These are phyloP conservation scores for Rhynchonycteris naso DNA, from an alignment of 2,797 vertebrate genomes.

Conservation along the genomic window DNA sequence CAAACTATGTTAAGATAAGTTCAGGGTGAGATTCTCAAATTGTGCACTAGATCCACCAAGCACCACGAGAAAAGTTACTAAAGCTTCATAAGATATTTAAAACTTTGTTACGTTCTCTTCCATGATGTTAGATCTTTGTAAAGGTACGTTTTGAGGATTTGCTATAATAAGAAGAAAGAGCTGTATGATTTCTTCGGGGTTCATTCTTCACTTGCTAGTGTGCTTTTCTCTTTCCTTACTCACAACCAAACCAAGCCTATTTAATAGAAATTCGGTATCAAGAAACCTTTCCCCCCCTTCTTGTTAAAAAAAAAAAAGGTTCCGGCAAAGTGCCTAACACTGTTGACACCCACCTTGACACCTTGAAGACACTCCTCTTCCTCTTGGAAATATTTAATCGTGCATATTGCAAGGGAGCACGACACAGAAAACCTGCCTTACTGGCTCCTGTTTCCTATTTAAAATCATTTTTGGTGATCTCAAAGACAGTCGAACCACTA, in stretches of 20 bases:
- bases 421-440: constrained; percentile 52
- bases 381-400: constrained; percentile 63
- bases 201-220: neutral
- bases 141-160: neutral
- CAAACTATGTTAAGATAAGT: too few species aligned
- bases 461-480: constrained; percentile 60
- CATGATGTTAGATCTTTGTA: neutral
- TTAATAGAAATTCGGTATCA: constrained; percentile 63
- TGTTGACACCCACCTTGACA: constrained; percentile 27
- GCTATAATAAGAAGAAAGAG: neutral
- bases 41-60: rapidly evolving
- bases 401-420: constrained; percentile 61
- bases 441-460: constrained; percentile 40
- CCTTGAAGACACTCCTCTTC: constrained; percentile 4
- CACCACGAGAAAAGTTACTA: neutral
- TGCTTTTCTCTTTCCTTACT: constrained; percentile 2
- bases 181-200: neutral
- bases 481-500: constrained; percentile 38
- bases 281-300: neutral
- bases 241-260: constrained; percentile 43
- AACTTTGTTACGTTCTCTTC: rapidly evolving
- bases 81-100: neutral
- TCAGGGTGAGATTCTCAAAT: neutral
- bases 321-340: constrained; percentile 36
- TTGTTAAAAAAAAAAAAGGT: constrained; percentile 13